A percentile compares a stretch with the other conserved stretches of the same genome.
Evolutionary conservation across 2,797 vertebrate species (phyloP).

Genomic region (Phalloptychus januarius): DNA sequence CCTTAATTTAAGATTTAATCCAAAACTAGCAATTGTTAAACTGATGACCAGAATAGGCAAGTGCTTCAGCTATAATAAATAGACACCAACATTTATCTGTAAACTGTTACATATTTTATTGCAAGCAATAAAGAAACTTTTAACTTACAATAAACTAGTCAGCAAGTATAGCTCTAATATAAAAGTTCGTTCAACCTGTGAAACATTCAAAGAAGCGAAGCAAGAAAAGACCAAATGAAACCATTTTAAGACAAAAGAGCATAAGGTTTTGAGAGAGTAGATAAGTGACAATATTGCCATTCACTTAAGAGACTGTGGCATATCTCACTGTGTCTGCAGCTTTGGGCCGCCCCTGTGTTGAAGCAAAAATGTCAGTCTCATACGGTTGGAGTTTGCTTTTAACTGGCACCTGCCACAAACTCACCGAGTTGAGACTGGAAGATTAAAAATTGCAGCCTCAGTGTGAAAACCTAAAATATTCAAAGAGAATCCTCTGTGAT

Average conservation of each 20-base stretch:
- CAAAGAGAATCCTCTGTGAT: conserved; percentile 47
- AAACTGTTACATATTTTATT: not conserved
- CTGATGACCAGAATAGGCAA: not conserved
- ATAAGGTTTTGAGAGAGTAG: conserved; percentile 30
- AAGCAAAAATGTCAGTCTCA: conserved; percentile 46
- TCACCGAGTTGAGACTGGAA: conserved; percentile 33
- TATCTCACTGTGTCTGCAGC: conserved; percentile 18
- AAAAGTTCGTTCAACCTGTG: not conserved
- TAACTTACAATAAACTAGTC: not conserved
- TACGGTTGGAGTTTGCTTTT: conserved; percentile 41
- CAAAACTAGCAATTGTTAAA: not conserved
- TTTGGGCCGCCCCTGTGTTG: conserved; percentile 19
- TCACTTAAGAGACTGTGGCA: conserved; percentile 9
- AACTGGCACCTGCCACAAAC: conserved; percentile 54
- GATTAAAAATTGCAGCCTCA: conserved; percentile 26
- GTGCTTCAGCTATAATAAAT: not conserved
- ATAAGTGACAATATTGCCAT: conserved; percentile 35
- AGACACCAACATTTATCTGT: not conserved
- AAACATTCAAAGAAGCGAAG: conserved; percentile 5
- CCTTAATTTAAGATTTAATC: not conserved
- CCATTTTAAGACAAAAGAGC: not conserved
- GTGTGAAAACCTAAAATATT: conserved; percentile 41
- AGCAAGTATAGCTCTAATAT: not conserved
- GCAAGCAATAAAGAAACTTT: not conserved
- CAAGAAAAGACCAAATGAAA: conserved; percentile 30